Conservation (phyloP, 2,113 vertebrate species). For the Xenopus tropicalis region DNA sequence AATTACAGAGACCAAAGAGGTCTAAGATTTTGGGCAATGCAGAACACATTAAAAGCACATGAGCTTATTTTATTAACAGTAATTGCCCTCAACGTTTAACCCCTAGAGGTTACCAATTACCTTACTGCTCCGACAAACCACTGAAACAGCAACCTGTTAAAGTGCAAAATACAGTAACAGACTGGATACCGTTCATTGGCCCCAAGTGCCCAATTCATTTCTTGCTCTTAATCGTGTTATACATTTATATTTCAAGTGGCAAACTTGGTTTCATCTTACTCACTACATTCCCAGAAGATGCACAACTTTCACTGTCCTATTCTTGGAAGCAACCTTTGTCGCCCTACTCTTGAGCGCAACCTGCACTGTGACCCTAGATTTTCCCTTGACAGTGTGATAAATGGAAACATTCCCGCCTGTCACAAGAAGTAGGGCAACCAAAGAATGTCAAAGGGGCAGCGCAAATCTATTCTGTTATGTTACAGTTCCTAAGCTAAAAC, state of each 20-base stretch:
- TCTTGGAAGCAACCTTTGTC: neutral
- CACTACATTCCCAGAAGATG: constrained; percentile 4
- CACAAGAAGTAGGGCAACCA: constrained; percentile 21
- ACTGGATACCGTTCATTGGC: no score
- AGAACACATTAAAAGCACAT: no score
- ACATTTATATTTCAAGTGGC: neutral
- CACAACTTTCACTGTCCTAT: no score
- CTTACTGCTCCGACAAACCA: neutral
- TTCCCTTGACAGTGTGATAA: constrained; percentile 31
- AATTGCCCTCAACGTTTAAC: neutral
- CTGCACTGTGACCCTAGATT: neutral
- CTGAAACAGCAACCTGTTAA: no score
- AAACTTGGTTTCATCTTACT: neutral
- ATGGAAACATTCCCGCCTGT: constrained; percentile 21
- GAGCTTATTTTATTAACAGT: neutral
- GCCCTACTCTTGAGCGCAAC: constrained; percentile 21
- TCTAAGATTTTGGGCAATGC: no score
- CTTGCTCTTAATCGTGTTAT: neutral
- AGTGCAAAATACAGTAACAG: no score
- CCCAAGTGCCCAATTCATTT: no score
- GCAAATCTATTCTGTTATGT: neutral
- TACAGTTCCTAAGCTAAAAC: neutral
- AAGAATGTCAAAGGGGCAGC: constrained; percentile 29
- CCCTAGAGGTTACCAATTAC: neutral
- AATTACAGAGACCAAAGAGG: neutral